Evolutionary conservation across 2,797 vertebrate genomes (phyloP), one percentile per base, ranked within the genome.

Genomic region (Zalophus californianus): DNA sequence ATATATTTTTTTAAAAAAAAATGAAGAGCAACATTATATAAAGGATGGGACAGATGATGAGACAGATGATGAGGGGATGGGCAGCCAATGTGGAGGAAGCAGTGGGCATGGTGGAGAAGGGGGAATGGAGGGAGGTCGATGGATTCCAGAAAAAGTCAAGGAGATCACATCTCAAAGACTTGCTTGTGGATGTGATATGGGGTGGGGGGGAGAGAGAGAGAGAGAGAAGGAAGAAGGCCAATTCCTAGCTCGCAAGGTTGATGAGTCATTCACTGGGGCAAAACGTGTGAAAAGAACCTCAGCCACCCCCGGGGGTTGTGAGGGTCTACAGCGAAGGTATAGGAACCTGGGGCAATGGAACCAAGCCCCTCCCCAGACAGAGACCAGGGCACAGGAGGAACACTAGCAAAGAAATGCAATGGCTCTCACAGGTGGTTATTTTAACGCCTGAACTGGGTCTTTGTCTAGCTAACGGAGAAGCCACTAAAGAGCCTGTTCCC

Each of bases 91-190:
- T 27, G 54, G 38, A 85, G 10, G 54, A 41, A 86, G 35, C 6
- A 8, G 58, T 27, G 20, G 48, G 41, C 6, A 48, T 75, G n/a
- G 32, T 38, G 18, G 41, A 77, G 48, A 73, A 60, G 38, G 13
- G 35, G 21, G 35, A 5, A 78, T 38, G 41, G 64, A 73, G 41
- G 86, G 66, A 77, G 18, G 38, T 44, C 50, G 35, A 70, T 35
- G 25, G 5, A 27, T 83, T 85, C 72, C 38, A 91, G 91, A 85
- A 91, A 50, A 38, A 91, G 35, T 73, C 44, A 86, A 94, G 44
- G 50, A 70, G 70, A 84, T 78, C 66, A 83, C 60, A 86, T 96
- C n/a, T 27, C 66, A 58, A 92, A 68, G n/a, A 93, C 16, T 83
- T 75, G 20, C 20, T 79, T 29, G 97, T 66, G 21, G 60, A 75